Base-by-base conservation (phyloP, 2,797 vertebrate species). In the Notolabrus celidotus region DNA sequence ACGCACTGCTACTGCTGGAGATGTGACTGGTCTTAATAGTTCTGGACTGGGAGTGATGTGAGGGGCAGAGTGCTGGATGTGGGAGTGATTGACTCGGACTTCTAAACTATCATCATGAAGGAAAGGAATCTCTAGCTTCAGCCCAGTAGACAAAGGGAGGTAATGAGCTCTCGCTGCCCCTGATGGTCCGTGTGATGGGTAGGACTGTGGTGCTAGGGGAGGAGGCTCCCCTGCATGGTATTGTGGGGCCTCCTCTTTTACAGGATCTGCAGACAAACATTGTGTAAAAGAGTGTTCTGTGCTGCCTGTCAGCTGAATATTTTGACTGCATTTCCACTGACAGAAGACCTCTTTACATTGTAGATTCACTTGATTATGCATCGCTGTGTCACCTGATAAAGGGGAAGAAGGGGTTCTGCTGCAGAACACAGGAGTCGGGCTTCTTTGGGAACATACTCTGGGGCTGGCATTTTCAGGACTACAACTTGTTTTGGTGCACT, bases 1-100 rank as follows among this genome's bases (percentile, higher is more conserved):
- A 79, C 96, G 96, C 12, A 99, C 97, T 0, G 96, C 97, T 45
- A 98, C 95, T 14, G 92, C 91, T 17, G 96, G 92, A 2, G 94
- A 95, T 33, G 94, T 91, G 58, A 92, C 73, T 3, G 95, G 91
- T 51, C 79, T 89, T 50, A 95, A 73, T 19, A 85, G 82, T 46
- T 96, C 96, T 0, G 92, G 87, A 71, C 90, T 93, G 0, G 92
- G 61, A 0, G 91, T 94, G 36, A 97, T 92, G 0, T 88, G 74
- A 2, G 94, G 90, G 29, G 29, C 64, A 33, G 83, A 50, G 20
- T 54, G 84, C 7, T 82, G 82, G 25, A 69, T 39, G 25, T 67
- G 60, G n/a, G 86, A 60, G 77, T 82, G 67, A 67, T 66, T 79
- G 67, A 54, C 10, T 82, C 50, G 33, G 84, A 66, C 51, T 17